Evolutionary conservation across 2,797 vertebrate species (phyloP).

Genomic region (Rhyacichthys aspro): DNA sequence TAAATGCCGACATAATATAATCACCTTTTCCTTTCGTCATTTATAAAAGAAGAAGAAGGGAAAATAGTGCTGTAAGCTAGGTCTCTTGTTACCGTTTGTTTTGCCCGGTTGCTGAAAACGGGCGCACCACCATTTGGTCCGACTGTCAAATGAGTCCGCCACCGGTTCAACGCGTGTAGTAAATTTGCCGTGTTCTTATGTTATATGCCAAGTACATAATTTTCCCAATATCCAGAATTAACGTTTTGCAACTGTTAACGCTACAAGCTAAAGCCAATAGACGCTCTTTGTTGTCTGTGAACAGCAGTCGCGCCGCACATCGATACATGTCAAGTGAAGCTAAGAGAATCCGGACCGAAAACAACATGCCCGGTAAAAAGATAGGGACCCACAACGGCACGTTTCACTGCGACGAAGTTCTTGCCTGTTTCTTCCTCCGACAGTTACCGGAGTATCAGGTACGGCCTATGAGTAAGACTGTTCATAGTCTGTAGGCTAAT

Average conservation of each 20-base stretch:
- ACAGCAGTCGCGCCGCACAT: not conserved
- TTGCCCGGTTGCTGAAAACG: conserved; percentile 1
- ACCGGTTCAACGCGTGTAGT: not conserved
- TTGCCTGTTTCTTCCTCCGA: conserved; percentile 90
- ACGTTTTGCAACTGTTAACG: not conserved
- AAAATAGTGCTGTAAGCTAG: no score
- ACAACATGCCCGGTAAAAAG: conserved; percentile 67
- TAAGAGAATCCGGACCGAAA: conserved; percentile 60
- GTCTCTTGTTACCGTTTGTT: not conserved
- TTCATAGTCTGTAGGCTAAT: not conserved
- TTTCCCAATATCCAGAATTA: not conserved
- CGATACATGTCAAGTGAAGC: conserved; percentile 67
- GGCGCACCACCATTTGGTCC: conserved; percentile 56
- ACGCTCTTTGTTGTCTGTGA: not conserved
- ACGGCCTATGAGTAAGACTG: not conserved
- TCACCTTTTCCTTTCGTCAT: no score
- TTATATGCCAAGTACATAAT: not conserved
- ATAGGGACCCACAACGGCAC: conserved; percentile 94
- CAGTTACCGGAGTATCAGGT: conserved; percentile 90
- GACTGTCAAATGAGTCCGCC: conserved; percentile 41
- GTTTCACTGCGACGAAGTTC: conserved; percentile 94
- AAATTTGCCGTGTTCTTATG: conserved; percentile 20
- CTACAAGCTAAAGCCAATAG: not conserved
- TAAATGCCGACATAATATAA: no score
- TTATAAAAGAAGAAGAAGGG: no score